These are phyloP conservation scores for Phengaris arion DNA, from an alignment of 2,888 invertebrate genomes.

Conservation along the genomic window DNA sequence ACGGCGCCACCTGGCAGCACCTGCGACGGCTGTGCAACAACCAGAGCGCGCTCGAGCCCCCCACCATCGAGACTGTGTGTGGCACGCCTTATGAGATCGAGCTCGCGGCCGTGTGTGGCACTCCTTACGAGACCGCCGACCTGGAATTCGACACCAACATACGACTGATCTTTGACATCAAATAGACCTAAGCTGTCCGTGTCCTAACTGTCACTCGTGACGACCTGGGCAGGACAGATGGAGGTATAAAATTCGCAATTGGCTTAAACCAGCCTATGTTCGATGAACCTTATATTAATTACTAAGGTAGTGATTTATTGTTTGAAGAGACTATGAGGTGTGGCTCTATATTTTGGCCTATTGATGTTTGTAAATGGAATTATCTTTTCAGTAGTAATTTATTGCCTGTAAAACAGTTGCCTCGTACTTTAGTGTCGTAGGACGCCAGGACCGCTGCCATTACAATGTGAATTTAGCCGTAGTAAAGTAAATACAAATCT, in stretches of 20 bases:
- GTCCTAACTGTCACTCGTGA: background rate
- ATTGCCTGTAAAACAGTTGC: too few relatives aligned
- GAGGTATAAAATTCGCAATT: background rate
- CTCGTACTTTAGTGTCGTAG: too few relatives aligned
- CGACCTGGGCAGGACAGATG: background rate
- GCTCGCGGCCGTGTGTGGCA: conserved; percentile 50
- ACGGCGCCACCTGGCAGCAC: conserved; percentile 59
- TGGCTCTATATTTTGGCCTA: too few relatives aligned
- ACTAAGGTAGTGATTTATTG: too few relatives aligned
- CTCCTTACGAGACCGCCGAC: conserved; percentile 53
- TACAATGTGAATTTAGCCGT: too few relatives aligned
- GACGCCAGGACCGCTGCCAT: too few relatives aligned
- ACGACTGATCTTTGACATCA: conserved; percentile 52
- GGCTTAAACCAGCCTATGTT: conserved; percentile 11
- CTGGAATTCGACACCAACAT: conserved; percentile 54
- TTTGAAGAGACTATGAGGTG: too few relatives aligned
- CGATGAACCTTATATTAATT: background rate
- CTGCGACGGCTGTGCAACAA: conserved; percentile 57
- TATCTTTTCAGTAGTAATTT: too few relatives aligned
- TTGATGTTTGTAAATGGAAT: too few relatives aligned
- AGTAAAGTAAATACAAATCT: too few relatives aligned
- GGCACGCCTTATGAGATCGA: conserved; percentile 55
- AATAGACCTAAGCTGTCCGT: conserved; percentile 15
- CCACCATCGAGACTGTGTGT: conserved; percentile 34
- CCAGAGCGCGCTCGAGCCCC: conserved; percentile 46